phyloP scores from a whole-genome alignment of 2,113 vertebrate genomes.

The Pipa parva region DNA sequence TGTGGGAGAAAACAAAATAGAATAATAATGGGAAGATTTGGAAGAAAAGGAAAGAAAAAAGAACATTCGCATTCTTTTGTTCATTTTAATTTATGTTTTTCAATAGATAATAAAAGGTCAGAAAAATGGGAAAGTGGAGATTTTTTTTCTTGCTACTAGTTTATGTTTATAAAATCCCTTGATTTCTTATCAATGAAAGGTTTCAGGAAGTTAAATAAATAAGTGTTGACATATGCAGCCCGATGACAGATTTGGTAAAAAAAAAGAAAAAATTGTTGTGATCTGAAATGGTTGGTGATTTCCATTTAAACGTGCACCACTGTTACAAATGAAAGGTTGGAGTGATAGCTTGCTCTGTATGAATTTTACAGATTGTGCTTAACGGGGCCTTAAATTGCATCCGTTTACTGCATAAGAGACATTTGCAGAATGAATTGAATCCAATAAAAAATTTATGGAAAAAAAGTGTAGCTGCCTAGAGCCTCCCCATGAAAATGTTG shows the following conservation, averaged over 20 bases:
- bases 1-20: too few relatives aligned
- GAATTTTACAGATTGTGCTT: slow-evolving; percentile 51
- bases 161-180: slow-evolving; percentile 12
- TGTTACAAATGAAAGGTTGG: slow-evolving; percentile 45
- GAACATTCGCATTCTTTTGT: too few relatives aligned
- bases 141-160: too few relatives aligned
- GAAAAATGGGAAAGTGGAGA: too few relatives aligned
- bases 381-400: slow-evolving; percentile 64
- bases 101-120: too few relatives aligned
- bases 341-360: slow-evolving; percentile 47
- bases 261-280: slow-evolving; percentile 29
- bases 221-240: slow-evolving; percentile 9
- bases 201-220: too few relatives aligned
- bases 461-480: slow-evolving; percentile 46
- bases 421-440: slow-evolving; percentile 55
- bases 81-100: too few relatives aligned
- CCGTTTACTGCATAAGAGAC: slow-evolving; percentile 57
- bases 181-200: slow-evolving; percentile 23
- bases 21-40: too few relatives aligned
- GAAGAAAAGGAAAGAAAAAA: too few relatives aligned
- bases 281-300: slow-evolving; percentile 31
- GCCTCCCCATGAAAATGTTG: slow-evolving; percentile 42
- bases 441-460: slow-evolving; percentile 56
- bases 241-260: slow-evolving; percentile 26
- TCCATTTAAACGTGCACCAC: slow-evolving; percentile 39